phyloP scores from a whole-genome alignment of 2,113 vertebrate species.

The Prolemur simus region DNA sequence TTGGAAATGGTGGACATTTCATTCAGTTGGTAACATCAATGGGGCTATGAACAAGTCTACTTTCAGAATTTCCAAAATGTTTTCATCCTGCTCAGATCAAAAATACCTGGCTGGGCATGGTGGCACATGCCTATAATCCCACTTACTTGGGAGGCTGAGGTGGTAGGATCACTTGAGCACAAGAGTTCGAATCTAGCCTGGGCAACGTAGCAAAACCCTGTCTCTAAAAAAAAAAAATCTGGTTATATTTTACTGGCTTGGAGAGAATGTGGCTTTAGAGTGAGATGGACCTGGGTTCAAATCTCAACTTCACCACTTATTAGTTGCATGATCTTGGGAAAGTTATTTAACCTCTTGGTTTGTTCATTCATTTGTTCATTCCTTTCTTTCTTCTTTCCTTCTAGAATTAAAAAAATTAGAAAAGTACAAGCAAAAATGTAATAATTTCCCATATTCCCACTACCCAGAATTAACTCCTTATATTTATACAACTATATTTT shows the following conservation, averaged over 20 bases:
- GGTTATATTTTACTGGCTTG: neutral
- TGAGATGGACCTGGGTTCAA: neutral
- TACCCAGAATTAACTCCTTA: neutral
- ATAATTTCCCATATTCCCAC: neutral
- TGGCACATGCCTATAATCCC: neutral
- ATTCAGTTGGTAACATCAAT: neutral
- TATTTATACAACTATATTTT: neutral
- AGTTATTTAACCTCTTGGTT: conserved; percentile 4
- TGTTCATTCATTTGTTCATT: neutral
- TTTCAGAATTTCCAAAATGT: neutral
- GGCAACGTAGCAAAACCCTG: neutral
- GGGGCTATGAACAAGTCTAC: neutral
- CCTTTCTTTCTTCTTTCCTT: neutral
- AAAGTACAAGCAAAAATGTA: neutral
- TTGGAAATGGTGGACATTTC: neutral
- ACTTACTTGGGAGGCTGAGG: neutral
- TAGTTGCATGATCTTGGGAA: neutral
- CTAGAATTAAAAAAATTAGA: neutral
- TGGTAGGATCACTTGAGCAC: neutral
- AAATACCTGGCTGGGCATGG: neutral
- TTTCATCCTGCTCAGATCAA: neutral
- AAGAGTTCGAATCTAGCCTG: neutral
- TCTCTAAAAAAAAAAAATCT: neutral
- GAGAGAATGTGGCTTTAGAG: neutral
- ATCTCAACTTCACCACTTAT: neutral